Conservation (phyloP, 2,888 invertebrate genomes). For the Acleris laterana region DNA sequence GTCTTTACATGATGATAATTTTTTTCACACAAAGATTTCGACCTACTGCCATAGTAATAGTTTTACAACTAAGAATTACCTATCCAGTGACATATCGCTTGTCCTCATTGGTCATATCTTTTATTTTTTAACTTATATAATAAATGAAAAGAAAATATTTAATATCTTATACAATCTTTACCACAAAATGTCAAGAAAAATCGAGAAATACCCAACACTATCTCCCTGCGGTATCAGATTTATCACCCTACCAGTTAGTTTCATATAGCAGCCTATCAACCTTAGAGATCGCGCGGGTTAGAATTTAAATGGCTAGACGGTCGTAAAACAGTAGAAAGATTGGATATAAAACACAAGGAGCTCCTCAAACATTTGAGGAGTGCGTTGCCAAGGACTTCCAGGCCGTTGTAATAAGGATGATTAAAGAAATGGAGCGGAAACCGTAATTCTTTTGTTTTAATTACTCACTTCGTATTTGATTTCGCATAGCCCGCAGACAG, state of each 20-base stretch:
- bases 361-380: background rate
- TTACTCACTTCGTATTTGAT: conserved; percentile 14
- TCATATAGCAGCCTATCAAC: background rate
- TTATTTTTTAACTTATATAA: no score
- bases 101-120: no score
- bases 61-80: no score
- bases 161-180: no score
- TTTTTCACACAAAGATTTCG: no score
- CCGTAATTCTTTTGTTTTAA: conserved; percentile 11
- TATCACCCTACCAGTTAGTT: background rate
- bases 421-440: conserved; percentile 12
- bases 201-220: no score
- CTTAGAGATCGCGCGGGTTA: background rate
- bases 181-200: no score
- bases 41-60: no score
- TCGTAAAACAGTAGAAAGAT: conserved; percentile 4
- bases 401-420: conserved; percentile 4
- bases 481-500: conserved; percentile 6
- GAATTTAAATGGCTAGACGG: background rate
- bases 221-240: background rate
- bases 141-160: no score
- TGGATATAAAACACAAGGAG: conserved; percentile 8
- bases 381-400: conserved; percentile 6
- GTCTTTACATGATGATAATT: no score
- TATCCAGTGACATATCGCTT: no score